These are phyloP conservation scores for Pinctada fucata DNA, from an alignment of 2,888 invertebrate genomes.

Conservation along the genomic window DNA sequence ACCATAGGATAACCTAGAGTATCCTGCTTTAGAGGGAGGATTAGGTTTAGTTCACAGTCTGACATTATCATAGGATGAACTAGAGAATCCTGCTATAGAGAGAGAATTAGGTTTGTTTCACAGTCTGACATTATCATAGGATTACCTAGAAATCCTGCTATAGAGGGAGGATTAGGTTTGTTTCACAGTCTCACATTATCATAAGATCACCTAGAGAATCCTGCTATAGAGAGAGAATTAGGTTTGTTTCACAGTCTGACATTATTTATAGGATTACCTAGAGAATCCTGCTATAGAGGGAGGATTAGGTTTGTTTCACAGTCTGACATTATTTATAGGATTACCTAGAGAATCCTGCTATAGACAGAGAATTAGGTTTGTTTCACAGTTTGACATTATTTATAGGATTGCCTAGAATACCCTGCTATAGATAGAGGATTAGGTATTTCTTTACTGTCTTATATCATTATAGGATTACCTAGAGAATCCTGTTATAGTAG, in stretches of 20 bases:
- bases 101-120: slow-evolving; percentile 94
- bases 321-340: slow-evolving; percentile 77
- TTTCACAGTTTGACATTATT: slow-evolving; percentile 77
- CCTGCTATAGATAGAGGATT: slow-evolving; percentile 92
- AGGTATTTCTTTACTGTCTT: slow-evolving; percentile 93
- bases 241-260: too few species aligned
- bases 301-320: slow-evolving; percentile 94
- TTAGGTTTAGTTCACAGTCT: slow-evolving; percentile 92
- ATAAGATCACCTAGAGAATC: slow-evolving; percentile 82
- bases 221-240: slow-evolving; percentile 92
- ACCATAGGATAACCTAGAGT: too few species aligned
- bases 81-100: slow-evolving; percentile 89
- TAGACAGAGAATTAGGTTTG: slow-evolving; percentile 90
- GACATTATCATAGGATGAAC: too few species aligned
- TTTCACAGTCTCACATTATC: too few species aligned
- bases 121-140: too few species aligned
- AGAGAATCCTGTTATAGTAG: slow-evolving; percentile 92
- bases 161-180: slow-evolving; percentile 90
- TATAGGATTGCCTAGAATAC: slow-evolving; percentile 26
- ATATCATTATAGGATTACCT: slow-evolving; percentile 78
- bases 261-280: slow-evolving; percentile 78
- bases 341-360: slow-evolving; percentile 90
- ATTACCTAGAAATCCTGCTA: slow-evolving; percentile 82
- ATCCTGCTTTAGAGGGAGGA: too few species aligned
- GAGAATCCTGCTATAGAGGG: slow-evolving; percentile 93